Percentiles rank a stretch among this genome's conserved stretches.
Evolutionary conservation across 2,888 invertebrate species (phyloP).

Genomic region (Luperina nickerlii): DNA sequence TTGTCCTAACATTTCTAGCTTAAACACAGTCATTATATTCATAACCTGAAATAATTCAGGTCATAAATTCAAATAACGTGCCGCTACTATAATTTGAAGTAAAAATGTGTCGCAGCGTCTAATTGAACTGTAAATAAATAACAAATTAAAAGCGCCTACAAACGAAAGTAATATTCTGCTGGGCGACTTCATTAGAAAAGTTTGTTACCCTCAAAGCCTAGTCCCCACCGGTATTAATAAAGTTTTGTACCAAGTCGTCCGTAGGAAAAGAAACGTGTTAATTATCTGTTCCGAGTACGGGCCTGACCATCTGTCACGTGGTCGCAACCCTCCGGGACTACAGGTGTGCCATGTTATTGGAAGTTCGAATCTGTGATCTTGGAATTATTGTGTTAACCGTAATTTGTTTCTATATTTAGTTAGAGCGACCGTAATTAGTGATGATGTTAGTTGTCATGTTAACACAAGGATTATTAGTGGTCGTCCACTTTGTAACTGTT

Average conservation of each 20-base stretch:
- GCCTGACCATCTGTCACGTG: constrained; percentile 85
- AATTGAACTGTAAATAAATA: constrained; percentile 79
- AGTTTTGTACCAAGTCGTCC: constrained; percentile 85
- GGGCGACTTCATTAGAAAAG: constrained; percentile 89
- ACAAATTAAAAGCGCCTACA: constrained; percentile 84
- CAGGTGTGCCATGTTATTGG: constrained; percentile 66
- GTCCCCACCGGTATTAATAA: constrained; percentile 89
- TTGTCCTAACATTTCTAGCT: not conserved
- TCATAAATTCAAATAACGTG: constrained; percentile 54
- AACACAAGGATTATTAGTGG: constrained; percentile 3
- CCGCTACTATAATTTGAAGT: constrained; percentile 34
- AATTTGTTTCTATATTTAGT: constrained; percentile 41
- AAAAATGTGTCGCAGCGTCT: constrained; percentile 50
- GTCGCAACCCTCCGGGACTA: constrained; percentile 68
- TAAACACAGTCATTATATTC: constrained; percentile 16
- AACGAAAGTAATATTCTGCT: constrained; percentile 85
- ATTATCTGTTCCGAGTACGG: constrained; percentile 82
- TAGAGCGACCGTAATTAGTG: not conserved
- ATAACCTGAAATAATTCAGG: constrained; percentile 28
- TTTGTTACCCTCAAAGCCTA: constrained; percentile 88
- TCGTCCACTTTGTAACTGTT: not conserved
- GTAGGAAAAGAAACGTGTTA: constrained; percentile 89
- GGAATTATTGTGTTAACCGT: constrained; percentile 30
- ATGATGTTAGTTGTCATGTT: constrained; percentile 19
- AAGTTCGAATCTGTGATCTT: constrained; percentile 57